Base-by-base conservation (phyloP, 2,113 vertebrate species). In the Diglossa brunneiventris region DNA sequence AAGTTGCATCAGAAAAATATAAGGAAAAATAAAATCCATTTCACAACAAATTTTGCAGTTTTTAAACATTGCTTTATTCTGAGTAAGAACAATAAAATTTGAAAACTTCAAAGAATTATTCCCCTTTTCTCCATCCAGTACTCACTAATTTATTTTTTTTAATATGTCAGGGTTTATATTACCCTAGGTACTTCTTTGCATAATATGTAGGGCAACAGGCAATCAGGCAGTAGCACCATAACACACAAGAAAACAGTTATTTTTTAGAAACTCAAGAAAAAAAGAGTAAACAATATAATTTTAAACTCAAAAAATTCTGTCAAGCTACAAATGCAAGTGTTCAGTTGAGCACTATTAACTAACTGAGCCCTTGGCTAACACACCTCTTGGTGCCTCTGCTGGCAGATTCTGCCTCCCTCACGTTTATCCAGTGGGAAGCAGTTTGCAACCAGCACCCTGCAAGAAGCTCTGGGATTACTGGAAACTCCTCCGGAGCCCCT, bases 191-290 rank as follows among this genome's bases (percentile, higher is more conserved):
- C 58, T 90, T 83, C 20, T 87, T 89, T 85, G 75, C 85, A 85
- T 80, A 96, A 93, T 73, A 92, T 31, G n/a, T 74, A 94, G 86
- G 86, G 76, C 80, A 92, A 80, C 50, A 88, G 86, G 44, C 66
- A 89, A 52, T 19, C 4, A 14, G 72, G 39, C 41, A 61, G 39
- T 39, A 39, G 41, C 49, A 84, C 18, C 37, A 56, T 6, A 84
- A n/a, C 13, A 52, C 10, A 61, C 64, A 76, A 64, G 39, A 72
- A 74, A 89, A 42, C 6, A 62, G 7, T 52, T 59, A 17, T 4
- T 68, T 68, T 47, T 78, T 27, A 73, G 27, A 49, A 76, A 83
- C 46, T 27, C 6, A 1, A 59, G 58, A 61, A 73, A 91, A 91
- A 94, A 91, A 39, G 15, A 68, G 37, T 20, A n/a, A 85, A 58